These are phyloP conservation scores for Pimephales promelas DNA, from an alignment of 2,113 vertebrate species.

Conservation along the genomic window DNA sequence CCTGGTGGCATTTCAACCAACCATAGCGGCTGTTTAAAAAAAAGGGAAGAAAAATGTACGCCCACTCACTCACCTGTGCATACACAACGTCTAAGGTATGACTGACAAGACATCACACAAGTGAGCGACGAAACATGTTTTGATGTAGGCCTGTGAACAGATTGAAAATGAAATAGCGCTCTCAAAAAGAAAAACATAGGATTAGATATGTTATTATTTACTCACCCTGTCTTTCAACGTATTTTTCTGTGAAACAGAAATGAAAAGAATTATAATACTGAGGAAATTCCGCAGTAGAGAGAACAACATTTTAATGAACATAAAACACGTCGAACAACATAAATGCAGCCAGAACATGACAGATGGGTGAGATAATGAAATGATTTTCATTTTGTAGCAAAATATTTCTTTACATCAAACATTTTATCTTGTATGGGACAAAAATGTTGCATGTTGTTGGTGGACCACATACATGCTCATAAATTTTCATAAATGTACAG, in stretches of 20 bases:
- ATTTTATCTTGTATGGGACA: not conserved
- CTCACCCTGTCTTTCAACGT: not conserved
- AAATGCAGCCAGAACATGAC: not conserved
- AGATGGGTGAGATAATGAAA: not conserved
- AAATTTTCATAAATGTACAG: too few species aligned
- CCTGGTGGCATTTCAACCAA: slow-evolving; percentile 63
- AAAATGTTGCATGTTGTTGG: not conserved
- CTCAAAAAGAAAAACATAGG: not conserved
- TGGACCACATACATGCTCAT: not conserved
- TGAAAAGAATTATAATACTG: not conserved
- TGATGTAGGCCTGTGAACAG: not conserved
- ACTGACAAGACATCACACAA: slow-evolving; percentile 54
- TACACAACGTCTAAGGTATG: slow-evolving; percentile 53
- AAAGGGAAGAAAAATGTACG: slow-evolving; percentile 51
- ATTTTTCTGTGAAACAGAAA: not conserved
- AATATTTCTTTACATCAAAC: too few species aligned
- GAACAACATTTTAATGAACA: not conserved
- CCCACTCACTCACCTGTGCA: slow-evolving; percentile 64
- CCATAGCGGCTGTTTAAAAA: slow-evolving; percentile 53
- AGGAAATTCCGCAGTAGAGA: not conserved
- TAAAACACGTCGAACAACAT: not conserved
- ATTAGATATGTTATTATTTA: not conserved
- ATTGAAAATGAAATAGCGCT: not conserved
- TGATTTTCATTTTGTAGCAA: not conserved
- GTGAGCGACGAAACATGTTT: slow-evolving; percentile 40